These are phyloP conservation scores for Karalla daura DNA, from an alignment of 2,797 vertebrate genomes.

Conservation along the genomic window DNA sequence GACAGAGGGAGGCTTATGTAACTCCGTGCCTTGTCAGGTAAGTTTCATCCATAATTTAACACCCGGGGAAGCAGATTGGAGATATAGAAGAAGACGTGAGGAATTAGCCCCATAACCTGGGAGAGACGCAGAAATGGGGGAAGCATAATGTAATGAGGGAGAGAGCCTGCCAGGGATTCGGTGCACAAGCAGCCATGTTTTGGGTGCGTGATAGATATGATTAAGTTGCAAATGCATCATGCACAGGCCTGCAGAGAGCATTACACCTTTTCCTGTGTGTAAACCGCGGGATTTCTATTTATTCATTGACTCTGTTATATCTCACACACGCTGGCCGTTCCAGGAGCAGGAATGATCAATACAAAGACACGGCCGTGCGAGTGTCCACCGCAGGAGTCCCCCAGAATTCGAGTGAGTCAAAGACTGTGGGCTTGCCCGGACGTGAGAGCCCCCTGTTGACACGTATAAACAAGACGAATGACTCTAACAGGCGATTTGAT, in stretches of 20 bases:
- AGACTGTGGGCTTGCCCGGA: conserved; percentile 13
- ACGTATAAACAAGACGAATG: conserved; percentile 56
- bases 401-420: conserved; percentile 26
- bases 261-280: conserved; percentile 11
- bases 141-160: conserved; percentile 61
- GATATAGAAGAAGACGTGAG: conserved; percentile 67
- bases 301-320: conserved; percentile 33
- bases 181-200: conserved; percentile 41
- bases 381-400: conserved; percentile 32
- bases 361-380: conserved; percentile 35
- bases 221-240: conserved; percentile 44
- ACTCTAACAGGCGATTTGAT: conserved; percentile 54
- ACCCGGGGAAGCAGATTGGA: conserved; percentile 59
- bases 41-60: conserved; percentile 79
- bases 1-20: conserved; percentile 75
- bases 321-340: conserved; percentile 8
- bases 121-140: conserved; percentile 47
- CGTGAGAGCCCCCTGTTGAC: conserved; percentile 44
- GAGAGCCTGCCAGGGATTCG: conserved; percentile 33
- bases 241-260: conserved; percentile 35
- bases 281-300: conserved; percentile 50
- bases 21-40: conserved; percentile 73
- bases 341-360: conserved; percentile 45
- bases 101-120: conserved; percentile 73
- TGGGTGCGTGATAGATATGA: conserved; percentile 32